Evolutionary conservation across 2,888 invertebrate species (phyloP), one percentile per base, ranked within the genome.

Genomic region (Mystacides longicornis): DNA sequence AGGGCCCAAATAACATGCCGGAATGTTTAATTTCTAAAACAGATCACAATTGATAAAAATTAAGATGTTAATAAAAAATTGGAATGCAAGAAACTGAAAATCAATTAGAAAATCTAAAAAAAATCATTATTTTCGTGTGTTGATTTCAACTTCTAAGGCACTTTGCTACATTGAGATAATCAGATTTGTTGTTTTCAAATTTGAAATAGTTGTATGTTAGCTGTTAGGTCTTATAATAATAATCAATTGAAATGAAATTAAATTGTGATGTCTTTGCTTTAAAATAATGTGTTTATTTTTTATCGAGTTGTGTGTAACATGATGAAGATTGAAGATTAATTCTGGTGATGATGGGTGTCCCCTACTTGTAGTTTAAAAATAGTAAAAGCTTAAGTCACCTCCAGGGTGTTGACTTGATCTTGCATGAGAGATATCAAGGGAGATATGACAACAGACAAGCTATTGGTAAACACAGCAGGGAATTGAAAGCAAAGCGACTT

Each of bases 381-480:
- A 11, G 5, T 27, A 11, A 5, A 43, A 18, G 7, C 16, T 14
- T 43, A 16, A 21, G 11, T 66, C 27, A 75, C 66, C 69, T 74
- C 70, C 51, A 86, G 65, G 1, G 78, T 74, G 23, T 78, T 67
- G 4, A 87, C 82, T 72, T 87, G 86, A 69, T 87, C 86, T 66
- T 86, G 80, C 86, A 87, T 86, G 18, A 86, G 66, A 0, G 86
- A 83, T 56, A 87, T 86, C 7, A 87, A 70, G 1, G 86, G 86
- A 3, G 85, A 85, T 46, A 87, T 75, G 3, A 87, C 82, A 11
- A 87, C 65, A 0, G 81, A 76, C 1, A 80, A 64, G 58, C 79
- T 74, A 56, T 74, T 64, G 49, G 69, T 59, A 68, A 73, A 81
- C 57, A 84, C 78, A 0, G 85, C 79, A 1, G 86, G 85, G 67